Conservation (phyloP, 2,113 vertebrate species). For the Colossoma macropomum region DNA sequence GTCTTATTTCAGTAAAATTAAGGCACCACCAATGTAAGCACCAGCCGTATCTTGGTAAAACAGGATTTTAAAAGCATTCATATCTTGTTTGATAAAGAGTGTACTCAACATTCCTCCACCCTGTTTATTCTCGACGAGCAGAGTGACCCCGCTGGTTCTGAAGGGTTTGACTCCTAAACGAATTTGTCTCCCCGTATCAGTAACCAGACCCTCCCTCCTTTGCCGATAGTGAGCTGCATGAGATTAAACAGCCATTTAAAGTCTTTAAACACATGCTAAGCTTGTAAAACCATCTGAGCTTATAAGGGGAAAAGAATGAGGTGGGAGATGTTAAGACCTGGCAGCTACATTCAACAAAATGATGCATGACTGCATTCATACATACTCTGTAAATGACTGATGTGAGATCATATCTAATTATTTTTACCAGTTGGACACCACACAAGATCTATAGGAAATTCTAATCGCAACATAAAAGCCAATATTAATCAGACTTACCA, state of each 20-base stretch:
- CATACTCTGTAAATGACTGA: no score
- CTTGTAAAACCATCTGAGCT: conserved; percentile 44
- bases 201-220: conserved; percentile 35
- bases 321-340: conserved; percentile 19
- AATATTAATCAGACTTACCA: no score
- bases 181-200: conserved; percentile 44
- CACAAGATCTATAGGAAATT: no score
- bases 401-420: neutral
- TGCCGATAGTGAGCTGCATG: conserved; percentile 23
- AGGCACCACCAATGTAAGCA: conserved; percentile 57
- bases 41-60: conserved; percentile 38
- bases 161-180: conserved; percentile 39
- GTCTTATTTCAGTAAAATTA: conserved; percentile 62
- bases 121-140: conserved; percentile 44
- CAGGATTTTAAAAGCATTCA: conserved; percentile 40
- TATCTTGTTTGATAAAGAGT: conserved; percentile 51
- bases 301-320: conserved; percentile 11
- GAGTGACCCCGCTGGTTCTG: conserved; percentile 18
- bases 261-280: conserved; percentile 47
- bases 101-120: conserved; percentile 49
- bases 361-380: neutral
- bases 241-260: conserved; percentile 52
- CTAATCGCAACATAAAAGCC: no score
- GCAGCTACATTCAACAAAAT: conserved; percentile 14
- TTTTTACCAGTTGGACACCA: neutral